Base-by-base conservation (phyloP, 2,113 vertebrate species). In the Anolis carolinensis region DNA sequence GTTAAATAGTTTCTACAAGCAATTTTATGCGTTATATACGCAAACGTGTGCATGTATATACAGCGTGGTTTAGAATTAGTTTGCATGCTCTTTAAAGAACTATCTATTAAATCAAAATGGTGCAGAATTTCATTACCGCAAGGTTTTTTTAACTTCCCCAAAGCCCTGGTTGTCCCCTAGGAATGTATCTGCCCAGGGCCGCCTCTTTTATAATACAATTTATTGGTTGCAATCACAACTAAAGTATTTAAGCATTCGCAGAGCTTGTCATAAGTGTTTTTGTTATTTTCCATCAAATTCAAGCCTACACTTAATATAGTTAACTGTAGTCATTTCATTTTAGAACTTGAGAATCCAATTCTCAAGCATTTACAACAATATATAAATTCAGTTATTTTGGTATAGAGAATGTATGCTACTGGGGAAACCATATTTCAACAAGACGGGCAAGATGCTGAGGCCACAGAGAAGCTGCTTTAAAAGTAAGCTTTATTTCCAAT, bases 311-410 rank as follows among this genome's bases (percentile, higher is more conserved):
- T 97, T 99, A 98, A 99, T 98, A 96, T 97, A 97, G 98, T 97
- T 99, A 96, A 96, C 95, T 96, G 92, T 97, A 97, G 97, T 98
- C 98, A 99, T 99, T 98, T 97, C 96, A 98, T 99, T 99, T 98
- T 96, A 97, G 95, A 96, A 95, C 97, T 95, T 95, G 94, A 95
- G 96, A 97, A 98, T 96, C 96, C 97, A 98, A 97, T 95, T 85
- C 97, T 96, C 94, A 96, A 95, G 96, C 97, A 97, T 97, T 97
- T 98, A 97, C 98, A 97, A 97, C 97, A 98, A 98, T 98, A 98
- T 98, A 98, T 97, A 96, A 97, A 97, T 96, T 93, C 91, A 96
- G 93, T 96, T 95, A 95, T 95, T 94, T 92, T 96, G 96, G 94
- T 94, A 92, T 93, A 93, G 95, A 97, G 97, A 95, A 97, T 91